Conservation (phyloP, 1,140 invertebrate genomes). For the Dreissena polymorpha region DNA sequence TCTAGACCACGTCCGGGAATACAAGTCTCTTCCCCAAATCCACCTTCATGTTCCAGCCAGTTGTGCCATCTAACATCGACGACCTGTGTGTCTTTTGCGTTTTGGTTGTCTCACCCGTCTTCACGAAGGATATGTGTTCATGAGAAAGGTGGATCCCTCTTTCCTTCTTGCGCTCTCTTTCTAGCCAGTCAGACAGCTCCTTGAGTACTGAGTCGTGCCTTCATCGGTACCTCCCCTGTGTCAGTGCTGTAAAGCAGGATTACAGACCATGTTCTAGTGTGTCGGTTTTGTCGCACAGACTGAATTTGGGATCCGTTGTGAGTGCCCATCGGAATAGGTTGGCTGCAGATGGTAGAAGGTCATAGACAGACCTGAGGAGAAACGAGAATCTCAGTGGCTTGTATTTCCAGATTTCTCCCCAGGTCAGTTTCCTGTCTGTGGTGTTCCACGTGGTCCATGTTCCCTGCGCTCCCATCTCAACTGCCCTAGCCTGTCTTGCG, state of each 20-base stretch:
- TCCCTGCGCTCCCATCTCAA: neutral
- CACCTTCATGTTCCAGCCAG: constrained; percentile 30
- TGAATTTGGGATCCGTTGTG: no score
- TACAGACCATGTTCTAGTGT: neutral
- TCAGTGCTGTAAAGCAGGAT: neutral
- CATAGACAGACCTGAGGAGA: constrained; percentile 27
- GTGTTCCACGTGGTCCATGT: constrained; percentile 36
- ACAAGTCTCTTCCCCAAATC: constrained; percentile 30
- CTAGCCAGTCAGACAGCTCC: neutral
- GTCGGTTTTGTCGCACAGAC: no score
- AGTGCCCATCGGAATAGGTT: neutral
- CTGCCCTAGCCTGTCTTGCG: no score
- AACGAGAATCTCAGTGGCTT: constrained; percentile 17
- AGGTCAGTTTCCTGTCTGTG: constrained; percentile 42
- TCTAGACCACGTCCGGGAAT: constrained; percentile 17
- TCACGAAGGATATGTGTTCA: constrained; percentile 13
- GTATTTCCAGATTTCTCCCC: constrained; percentile 42
- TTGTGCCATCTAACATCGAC: constrained; percentile 24
- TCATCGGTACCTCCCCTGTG: neutral
- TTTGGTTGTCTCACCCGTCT: constrained; percentile 16
- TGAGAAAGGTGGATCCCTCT: constrained; percentile 5
- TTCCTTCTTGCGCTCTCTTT: constrained; percentile 19
- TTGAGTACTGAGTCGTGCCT: no score
- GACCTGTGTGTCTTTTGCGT: neutral
- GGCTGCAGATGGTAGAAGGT: constrained; percentile 18